Evolutionary conservation across 2,888 invertebrate genomes (phyloP).

Genomic region (Crepidodera aurea): DNA sequence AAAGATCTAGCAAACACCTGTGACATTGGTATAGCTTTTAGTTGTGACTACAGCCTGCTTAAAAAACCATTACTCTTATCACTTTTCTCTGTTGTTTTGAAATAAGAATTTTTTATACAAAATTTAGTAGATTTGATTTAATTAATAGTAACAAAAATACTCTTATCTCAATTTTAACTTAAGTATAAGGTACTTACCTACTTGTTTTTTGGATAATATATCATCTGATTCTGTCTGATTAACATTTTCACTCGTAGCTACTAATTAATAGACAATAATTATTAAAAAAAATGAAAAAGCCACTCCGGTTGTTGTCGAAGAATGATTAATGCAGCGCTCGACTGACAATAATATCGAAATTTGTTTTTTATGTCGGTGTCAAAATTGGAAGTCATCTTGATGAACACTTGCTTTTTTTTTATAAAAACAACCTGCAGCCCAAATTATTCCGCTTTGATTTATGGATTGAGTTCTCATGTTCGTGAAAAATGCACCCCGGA

Average conservation of each 20-base stretch:
- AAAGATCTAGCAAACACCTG: conserved; percentile 10
- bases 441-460: conserved; percentile 9
- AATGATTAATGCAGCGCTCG: neutral
- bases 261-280: no score
- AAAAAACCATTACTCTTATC: conserved; percentile 5
- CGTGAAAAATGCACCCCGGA: conserved; percentile 3
- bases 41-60: conserved; percentile 5
- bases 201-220: no score
- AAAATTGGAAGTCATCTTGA: conserved; percentile 5
- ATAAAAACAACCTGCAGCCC: conserved; percentile 8
- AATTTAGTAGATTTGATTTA: no score
- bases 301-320: no score
- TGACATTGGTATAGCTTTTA: conserved; percentile 3
- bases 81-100: no score
- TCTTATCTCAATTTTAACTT: no score
- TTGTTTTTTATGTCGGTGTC: conserved; percentile 8
- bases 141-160: no score
- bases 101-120: no score
- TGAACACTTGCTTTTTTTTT: conserved; percentile 9
- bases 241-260: no score
- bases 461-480: conserved; percentile 8
- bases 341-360: conserved; percentile 6
- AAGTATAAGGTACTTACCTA: no score
- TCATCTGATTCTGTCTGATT: no score
- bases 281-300: no score